Percentiles rank a stretch among this genome's conserved stretches.
Evolutionary conservation across 2,888 invertebrate species (phyloP).

Genomic region (Chloromyia formosa): DNA sequence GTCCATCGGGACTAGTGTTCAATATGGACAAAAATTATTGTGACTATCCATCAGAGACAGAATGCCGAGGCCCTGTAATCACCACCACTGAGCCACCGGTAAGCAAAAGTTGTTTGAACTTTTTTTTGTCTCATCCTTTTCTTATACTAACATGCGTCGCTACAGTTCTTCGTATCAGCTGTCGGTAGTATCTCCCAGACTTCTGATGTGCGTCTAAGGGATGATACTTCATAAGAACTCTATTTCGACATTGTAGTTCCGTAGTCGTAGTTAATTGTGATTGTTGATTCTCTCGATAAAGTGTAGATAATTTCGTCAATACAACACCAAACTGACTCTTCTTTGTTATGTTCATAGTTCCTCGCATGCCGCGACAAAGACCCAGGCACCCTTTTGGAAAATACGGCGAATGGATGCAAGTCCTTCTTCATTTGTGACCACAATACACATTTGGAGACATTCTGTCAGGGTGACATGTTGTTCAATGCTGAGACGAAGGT

Average conservation of each 20-base stretch:
- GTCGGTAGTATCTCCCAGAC: too few species aligned
- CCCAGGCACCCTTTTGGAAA: neutral
- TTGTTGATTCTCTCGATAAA: too few species aligned
- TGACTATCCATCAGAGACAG: constrained; percentile 42
- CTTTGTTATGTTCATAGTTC: neutral
- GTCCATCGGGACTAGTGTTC: constrained; percentile 47
- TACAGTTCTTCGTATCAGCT: too few species aligned
- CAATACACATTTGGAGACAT: constrained; percentile 11
- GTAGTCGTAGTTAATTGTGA: neutral
- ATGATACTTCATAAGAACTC: neutral
- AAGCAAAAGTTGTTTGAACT: too few species aligned
- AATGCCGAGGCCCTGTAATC: constrained; percentile 28
- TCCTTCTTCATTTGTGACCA: constrained; percentile 42
- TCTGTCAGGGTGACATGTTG: constrained; percentile 36
- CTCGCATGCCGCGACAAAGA: neutral
- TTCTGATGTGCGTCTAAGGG: too few species aligned
- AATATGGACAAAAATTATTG: constrained; percentile 44
- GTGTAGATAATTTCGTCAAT: too few species aligned
- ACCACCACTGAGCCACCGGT: neutral
- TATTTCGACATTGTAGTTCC: neutral
- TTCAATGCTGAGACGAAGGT: constrained; percentile 53
- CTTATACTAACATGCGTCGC: too few species aligned
- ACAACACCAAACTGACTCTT: neutral
- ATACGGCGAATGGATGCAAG: constrained; percentile 8
- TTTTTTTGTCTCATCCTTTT: too few species aligned